A percentile compares a stretch with the other conserved stretches of the same genome.
Conservation (phyloP, 2,113 vertebrate genomes). For the Pituophis catenifer region DNA sequence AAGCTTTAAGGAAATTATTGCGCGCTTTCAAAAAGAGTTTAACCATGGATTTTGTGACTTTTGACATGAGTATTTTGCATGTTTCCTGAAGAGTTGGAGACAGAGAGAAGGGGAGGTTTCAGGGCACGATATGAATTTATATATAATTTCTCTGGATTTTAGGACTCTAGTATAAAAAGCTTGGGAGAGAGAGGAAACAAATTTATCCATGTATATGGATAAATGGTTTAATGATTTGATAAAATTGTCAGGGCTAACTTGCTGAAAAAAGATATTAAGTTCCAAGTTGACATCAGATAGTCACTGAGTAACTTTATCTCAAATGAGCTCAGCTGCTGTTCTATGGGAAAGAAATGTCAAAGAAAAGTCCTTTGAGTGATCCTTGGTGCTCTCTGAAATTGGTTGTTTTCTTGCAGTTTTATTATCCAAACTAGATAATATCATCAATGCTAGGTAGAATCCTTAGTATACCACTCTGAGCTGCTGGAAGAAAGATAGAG, state of each 20-base stretch:
- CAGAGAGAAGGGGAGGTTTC: neutral
- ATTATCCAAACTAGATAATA: neutral
- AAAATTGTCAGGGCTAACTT: neutral
- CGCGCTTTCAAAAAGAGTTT: neutral
- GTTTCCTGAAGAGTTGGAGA: neutral
- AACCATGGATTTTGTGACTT: neutral
- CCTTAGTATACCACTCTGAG: neutral
- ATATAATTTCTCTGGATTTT: neutral
- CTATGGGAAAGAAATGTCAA: neutral
- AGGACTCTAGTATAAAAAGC: neutral
- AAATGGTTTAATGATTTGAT: neutral
- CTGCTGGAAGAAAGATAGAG: neutral
- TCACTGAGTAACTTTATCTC: neutral
- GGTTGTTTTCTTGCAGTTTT: neutral
- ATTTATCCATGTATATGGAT: neutral
- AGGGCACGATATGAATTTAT: neutral
- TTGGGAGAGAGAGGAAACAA: neutral
- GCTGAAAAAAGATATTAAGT: neutral
- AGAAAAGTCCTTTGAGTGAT: neutral
- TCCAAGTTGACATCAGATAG: neutral
- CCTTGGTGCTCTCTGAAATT: neutral
- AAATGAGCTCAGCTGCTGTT: neutral
- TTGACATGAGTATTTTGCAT: neutral
- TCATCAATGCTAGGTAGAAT: neutral
- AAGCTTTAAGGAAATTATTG: neutral